Conservation (phyloP, 2,888 invertebrate genomes). For the Tenthredo distinguenda region DNA sequence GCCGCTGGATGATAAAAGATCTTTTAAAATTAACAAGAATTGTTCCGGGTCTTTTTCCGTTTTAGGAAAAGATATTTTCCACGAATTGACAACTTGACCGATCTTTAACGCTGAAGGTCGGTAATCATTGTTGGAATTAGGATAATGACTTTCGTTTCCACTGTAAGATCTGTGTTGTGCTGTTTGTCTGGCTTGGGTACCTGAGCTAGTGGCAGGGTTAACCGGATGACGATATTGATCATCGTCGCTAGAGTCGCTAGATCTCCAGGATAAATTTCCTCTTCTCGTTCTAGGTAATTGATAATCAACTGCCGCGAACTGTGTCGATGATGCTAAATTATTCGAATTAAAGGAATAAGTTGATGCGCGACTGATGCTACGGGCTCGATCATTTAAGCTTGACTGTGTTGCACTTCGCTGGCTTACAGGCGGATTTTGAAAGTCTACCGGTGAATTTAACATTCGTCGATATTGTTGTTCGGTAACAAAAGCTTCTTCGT, state of each 20-base stretch:
- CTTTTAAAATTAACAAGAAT: conserved; percentile 53
- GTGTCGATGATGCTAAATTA: background rate
- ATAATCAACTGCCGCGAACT: background rate
- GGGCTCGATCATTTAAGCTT: background rate
- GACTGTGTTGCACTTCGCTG: background rate
- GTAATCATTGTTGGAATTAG: background rate
- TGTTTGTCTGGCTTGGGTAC: background rate
- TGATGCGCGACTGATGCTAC: background rate
- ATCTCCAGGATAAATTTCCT: conserved; percentile 21
- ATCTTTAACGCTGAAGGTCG: conserved; percentile 43
- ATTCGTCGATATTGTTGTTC: conserved; percentile 18
- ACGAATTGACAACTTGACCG: conserved; percentile 53
- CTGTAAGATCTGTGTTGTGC: background rate
- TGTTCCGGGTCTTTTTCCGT: conserved; percentile 56
- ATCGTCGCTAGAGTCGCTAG: conserved; percentile 25
- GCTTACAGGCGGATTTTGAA: background rate
- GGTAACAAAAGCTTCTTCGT: background rate
- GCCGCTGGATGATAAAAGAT: conserved; percentile 48
- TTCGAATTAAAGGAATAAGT: background rate
- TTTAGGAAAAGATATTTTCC: conserved; percentile 56
- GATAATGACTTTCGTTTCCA: background rate
- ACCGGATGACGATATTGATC: background rate
- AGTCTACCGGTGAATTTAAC: background rate
- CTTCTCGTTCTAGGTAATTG: background rate
- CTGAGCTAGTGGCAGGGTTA: background rate